Evolutionary conservation across 30 jellyfish, hydroid and myxozoan genomes (phyloP).

Genomic region (Rhopilema esculentum): DNA sequence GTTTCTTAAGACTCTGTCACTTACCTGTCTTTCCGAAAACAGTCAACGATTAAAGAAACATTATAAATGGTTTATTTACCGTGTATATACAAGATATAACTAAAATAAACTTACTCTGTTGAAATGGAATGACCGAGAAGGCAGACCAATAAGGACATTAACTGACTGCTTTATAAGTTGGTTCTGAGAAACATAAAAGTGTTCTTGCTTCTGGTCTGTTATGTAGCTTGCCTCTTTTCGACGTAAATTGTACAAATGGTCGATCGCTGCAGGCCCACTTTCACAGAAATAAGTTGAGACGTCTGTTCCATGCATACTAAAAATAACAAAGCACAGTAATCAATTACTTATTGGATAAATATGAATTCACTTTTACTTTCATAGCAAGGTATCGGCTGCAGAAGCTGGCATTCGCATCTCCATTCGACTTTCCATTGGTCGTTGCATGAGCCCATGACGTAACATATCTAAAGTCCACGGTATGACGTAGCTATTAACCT

Average conservation of each 20-base stretch:
- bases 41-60: too few relatives aligned
- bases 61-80: too few relatives aligned
- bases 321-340: background rate
- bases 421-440: too few relatives aligned
- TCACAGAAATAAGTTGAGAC: slow-evolving; percentile 54
- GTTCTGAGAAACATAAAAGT: slow-evolving; percentile 30
- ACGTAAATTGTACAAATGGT: slow-evolving; percentile 73
- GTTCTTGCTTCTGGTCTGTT: slow-evolving; percentile 14
- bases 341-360: background rate
- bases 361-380: too few relatives aligned
- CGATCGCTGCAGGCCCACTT: slow-evolving; percentile 82
- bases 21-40: too few relatives aligned
- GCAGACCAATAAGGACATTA: slow-evolving; percentile 80
- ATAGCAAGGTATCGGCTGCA: too few relatives aligned
- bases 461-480: too few relatives aligned
- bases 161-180: slow-evolving; percentile 62
- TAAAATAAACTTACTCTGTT: slow-evolving; percentile 34
- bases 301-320: slow-evolving; percentile 12
- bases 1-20: background rate
- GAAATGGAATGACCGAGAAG: slow-evolving; percentile 64
- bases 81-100: too few relatives aligned
- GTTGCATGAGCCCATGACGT: too few relatives aligned
- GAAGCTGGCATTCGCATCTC: too few relatives aligned
- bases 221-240: slow-evolving; percentile 41
- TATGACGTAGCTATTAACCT: too few relatives aligned